A percentile compares a stretch with the other conserved stretches of the same genome.
Evolutionary conservation across 2,888 invertebrate genomes (phyloP).

Genomic region (Oscheius sp.): DNA sequence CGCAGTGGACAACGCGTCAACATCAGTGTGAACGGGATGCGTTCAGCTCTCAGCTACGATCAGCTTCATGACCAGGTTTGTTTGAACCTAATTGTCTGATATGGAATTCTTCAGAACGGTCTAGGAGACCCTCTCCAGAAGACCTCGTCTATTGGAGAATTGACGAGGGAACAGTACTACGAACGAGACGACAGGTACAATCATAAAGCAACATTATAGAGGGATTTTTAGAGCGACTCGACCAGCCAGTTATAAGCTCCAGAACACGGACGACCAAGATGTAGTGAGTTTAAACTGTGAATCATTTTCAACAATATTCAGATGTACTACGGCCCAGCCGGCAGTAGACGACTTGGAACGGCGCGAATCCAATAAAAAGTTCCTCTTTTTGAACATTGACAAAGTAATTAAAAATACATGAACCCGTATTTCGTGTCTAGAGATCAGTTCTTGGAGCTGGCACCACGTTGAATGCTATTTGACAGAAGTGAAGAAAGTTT

Average conservation of each 20-base stretch:
- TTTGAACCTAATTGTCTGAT: not conserved
- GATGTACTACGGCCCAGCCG: constrained; percentile 34
- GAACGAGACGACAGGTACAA: constrained; percentile 21
- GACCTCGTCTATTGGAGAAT: constrained; percentile 30
- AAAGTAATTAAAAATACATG: not conserved
- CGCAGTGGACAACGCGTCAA: constrained; percentile 22
- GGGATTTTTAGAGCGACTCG: not conserved
- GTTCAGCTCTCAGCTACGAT: constrained; percentile 37
- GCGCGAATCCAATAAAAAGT: not conserved
- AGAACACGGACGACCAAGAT: constrained; percentile 39
- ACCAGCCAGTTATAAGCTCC: constrained; percentile 23
- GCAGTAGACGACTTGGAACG: constrained; percentile 17
- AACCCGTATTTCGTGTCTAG: constrained; percentile 10
- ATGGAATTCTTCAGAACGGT: constrained; percentile 1
- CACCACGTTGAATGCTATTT: constrained; percentile 20
- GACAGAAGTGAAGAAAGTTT: constrained; percentile 20
- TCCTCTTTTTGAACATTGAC: not conserved
- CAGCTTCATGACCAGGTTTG: constrained; percentile 36
- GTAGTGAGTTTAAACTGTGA: constrained; percentile 24
- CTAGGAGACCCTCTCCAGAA: constrained; percentile 9
- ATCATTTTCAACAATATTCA: constrained; percentile 4
- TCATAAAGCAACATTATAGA: not conserved
- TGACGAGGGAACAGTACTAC: constrained; percentile 22
- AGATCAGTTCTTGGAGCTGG: constrained; percentile 29
- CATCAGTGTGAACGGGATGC: constrained; percentile 14